Base-by-base conservation (phyloP, 2,113 vertebrate species). In the Stigmatopora argus region DNA sequence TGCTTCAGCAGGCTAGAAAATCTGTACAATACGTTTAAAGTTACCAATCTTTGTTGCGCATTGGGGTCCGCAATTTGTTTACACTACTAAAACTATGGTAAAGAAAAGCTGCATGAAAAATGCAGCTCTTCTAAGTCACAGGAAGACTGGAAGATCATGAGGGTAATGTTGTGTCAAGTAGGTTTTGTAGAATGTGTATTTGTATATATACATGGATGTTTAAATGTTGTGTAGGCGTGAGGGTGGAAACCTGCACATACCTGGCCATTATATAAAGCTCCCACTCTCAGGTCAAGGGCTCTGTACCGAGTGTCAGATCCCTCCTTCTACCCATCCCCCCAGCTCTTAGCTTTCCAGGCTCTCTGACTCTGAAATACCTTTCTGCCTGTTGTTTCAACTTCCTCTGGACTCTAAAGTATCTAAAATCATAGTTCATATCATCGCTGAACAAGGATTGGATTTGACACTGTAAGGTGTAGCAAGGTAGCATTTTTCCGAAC, bases 221-320 rank as follows among this genome's bases (percentile, higher is more conserved):
- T 60, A 64, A 63, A 69, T 67, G 79, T 68, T 77, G 75, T 76
- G 79, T 77, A 71, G 82, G 82, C 46, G 61, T 38, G 64, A 34
- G 66, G 64, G 62, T 65, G 66, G 67, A 70, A 6, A 41, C 62
- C 68, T 69, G 75, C 68, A 79, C 77, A 78, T 88, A 90, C 86
- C 88, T 89, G 86, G 74, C 80, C 88, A 87, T 89, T 88, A 87
- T 82, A 86, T 90, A 83, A 85, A 84, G 79, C 83, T 83, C 78
- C 78, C 65, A 84, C 88, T 89, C 89, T 86, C 84, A 17, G 87
- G 81, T 70, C 75, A 73, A 86, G 78, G 82, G 75, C 82, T 86
- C 61, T 78, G 79, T 79, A 74, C 72, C 69, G 78, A 80, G 78
- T 76, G 80, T 78, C 84, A 85, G 78, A 81, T 74, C 79, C 82